A percentile compares a stretch with the other conserved stretches of the same genome.
phyloP scores from a whole-genome alignment of 2,797 vertebrate genomes.

The Chelonia mydas region DNA sequence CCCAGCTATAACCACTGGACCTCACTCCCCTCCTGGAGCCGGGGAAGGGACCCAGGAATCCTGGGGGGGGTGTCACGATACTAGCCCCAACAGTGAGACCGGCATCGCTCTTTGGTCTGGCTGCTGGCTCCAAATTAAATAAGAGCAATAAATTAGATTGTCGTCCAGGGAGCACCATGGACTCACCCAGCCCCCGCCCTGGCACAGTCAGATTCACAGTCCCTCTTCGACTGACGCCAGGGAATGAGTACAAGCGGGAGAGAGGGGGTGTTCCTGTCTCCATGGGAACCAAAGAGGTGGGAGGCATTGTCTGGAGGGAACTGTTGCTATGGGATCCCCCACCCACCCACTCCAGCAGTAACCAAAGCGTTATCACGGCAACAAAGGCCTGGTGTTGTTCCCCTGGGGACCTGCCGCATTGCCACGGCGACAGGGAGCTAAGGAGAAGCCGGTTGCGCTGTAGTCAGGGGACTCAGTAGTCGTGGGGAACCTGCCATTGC shows the following conservation, averaged over 20 bases:
- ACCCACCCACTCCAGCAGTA: neutral
- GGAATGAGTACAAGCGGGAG: neutral
- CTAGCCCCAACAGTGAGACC: no score
- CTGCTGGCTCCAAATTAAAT: conserved; percentile 10
- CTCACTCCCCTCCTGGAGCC: neutral
- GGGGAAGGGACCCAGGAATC: neutral
- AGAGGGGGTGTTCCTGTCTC: neutral
- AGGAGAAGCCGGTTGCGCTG: neutral
- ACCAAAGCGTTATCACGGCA: neutral
- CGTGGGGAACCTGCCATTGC: neutral
- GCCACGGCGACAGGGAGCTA: neutral
- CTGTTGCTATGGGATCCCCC: neutral
- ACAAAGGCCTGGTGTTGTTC: neutral
- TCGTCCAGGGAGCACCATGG: neutral
- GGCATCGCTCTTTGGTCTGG: neutral
- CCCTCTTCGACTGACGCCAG: neutral
- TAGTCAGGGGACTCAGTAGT: neutral
- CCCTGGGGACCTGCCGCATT: neutral
- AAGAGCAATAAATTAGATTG: conserved; percentile 30
- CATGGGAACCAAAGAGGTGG: neutral
- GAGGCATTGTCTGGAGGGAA: neutral
- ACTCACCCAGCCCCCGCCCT: no score
- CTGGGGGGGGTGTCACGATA: neutral
- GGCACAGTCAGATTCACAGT: neutral
- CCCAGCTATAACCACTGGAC: neutral